These are phyloP conservation scores for Hypanus sabinus DNA, from an alignment of 2,113 vertebrate species.

Conservation along the genomic window DNA sequence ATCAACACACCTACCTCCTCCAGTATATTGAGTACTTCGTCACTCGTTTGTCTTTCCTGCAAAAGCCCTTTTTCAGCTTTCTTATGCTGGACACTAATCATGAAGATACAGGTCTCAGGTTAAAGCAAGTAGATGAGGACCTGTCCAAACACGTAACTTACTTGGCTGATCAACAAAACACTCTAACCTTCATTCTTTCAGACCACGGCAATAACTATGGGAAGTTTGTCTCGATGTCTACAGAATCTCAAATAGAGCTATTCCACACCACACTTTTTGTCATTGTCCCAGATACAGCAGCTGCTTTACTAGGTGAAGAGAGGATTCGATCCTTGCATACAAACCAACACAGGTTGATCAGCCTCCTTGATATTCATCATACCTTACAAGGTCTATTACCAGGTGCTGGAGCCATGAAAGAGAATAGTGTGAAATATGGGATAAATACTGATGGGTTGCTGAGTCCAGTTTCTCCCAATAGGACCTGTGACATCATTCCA, in stretches of 20 bases:
- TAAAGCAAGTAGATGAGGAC: constrained; percentile 41
- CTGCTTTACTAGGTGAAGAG: constrained; percentile 34
- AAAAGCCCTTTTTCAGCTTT: constrained; percentile 41
- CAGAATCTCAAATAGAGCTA: constrained; percentile 40
- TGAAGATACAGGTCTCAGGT: constrained; percentile 42
- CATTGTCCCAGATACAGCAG: constrained; percentile 40
- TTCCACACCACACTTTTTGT: constrained; percentile 42
- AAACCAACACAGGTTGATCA: constrained; percentile 42
- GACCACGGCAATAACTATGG: constrained; percentile 44
- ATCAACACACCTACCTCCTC: constrained; percentile 42
- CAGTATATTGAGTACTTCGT: constrained; percentile 42
- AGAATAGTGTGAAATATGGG: neutral
- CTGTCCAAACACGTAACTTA: constrained; percentile 40
- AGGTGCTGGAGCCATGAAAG: neutral
- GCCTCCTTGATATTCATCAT: constrained; percentile 42
- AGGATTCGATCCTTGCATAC: constrained; percentile 38
- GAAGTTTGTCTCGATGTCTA: constrained; percentile 36
- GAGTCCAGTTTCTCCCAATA: constrained; percentile 38
- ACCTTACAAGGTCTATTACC: constrained; percentile 40
- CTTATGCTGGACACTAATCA: constrained; percentile 42
- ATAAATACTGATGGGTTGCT: constrained; percentile 40
- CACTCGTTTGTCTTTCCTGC: constrained; percentile 36
- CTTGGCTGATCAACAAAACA: constrained; percentile 40
- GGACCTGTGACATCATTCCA: constrained; percentile 41
- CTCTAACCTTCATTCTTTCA: constrained; percentile 42